Evolutionary conservation across 2,888 invertebrate species (phyloP).

Genomic region (Protophormia terraenovae): DNA sequence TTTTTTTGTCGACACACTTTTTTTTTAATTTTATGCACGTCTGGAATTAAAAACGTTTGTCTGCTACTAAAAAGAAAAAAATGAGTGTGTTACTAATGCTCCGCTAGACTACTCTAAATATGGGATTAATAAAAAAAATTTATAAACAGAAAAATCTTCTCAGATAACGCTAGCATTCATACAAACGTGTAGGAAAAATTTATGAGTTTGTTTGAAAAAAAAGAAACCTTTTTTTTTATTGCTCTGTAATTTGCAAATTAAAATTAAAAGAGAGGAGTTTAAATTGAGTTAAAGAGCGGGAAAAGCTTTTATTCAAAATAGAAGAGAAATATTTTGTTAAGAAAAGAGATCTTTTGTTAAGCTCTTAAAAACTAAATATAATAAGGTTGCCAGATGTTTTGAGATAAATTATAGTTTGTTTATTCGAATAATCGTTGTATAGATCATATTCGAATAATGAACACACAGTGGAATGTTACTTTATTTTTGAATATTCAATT

Average conservation of each 20-base stretch:
- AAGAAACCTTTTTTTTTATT: too few species aligned
- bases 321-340: neutral
- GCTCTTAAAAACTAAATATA: neutral
- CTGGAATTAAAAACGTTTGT: neutral
- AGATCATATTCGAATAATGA: too few species aligned
- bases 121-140: neutral
- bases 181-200: neutral
- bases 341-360: neutral
- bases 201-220: too few species aligned
- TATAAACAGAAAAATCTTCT: neutral
- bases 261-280: too few species aligned
- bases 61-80: constrained; percentile 34
- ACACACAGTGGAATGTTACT: too few species aligned
- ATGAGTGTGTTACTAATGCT: neutral
- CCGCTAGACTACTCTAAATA: neutral
- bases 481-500: too few species aligned
- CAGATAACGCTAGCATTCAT: neutral
- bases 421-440: too few species aligned
- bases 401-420: too few species aligned
- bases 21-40: neutral
- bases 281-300: neutral
- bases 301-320: neutral
- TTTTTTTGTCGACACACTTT: neutral
- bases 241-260: too few species aligned
- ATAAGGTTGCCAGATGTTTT: neutral